Percentiles rank a stretch among this genome's conserved stretches.
Evolutionary conservation across 1,140 invertebrate genomes (phyloP).

Genomic region (Panagrolaimus sp.): DNA sequence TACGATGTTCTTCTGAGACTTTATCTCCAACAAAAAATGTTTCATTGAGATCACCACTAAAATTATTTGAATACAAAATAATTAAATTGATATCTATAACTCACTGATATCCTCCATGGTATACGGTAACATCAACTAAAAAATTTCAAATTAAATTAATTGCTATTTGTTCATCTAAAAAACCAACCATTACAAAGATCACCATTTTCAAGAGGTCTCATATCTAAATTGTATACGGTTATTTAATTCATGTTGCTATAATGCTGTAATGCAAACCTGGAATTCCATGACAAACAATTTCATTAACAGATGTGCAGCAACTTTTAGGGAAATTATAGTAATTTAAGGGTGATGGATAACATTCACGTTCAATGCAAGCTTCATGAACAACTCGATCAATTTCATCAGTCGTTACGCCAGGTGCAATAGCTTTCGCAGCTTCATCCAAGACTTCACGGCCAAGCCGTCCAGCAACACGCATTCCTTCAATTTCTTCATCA

Average conservation of each 20-base stretch:
- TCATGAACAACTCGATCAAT: conserved; percentile 72
- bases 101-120: conserved; percentile 55
- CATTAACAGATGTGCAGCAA: conserved; percentile 97
- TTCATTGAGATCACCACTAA: conserved; percentile 97
- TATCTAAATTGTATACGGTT: too few species aligned
- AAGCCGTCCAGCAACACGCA: conserved; percentile 74
- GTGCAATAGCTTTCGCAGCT: conserved; percentile 75
- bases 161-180: conserved; percentile 15
- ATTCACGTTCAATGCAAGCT: conserved; percentile 89
- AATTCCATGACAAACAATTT: conserved; percentile 93
- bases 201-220: conserved; percentile 78
- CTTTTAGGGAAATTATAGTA: conserved; percentile 98
- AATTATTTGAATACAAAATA: conserved; percentile 65
- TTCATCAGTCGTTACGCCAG: conserved; percentile 95
- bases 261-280: too few species aligned
- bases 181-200: conserved; percentile 83
- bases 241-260: too few species aligned
- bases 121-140: conserved; percentile 91
- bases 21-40: conserved; percentile 84
- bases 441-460: conserved; percentile 68
- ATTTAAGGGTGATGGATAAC: conserved; percentile 97
- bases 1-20: conserved; percentile 73
- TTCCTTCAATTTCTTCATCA: conserved; percentile 73
- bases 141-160: conserved; percentile 27
- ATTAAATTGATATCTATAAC: too few species aligned